Conservation (phyloP, 2,888 invertebrate species). For the Lamellibrachia columna region DNA sequence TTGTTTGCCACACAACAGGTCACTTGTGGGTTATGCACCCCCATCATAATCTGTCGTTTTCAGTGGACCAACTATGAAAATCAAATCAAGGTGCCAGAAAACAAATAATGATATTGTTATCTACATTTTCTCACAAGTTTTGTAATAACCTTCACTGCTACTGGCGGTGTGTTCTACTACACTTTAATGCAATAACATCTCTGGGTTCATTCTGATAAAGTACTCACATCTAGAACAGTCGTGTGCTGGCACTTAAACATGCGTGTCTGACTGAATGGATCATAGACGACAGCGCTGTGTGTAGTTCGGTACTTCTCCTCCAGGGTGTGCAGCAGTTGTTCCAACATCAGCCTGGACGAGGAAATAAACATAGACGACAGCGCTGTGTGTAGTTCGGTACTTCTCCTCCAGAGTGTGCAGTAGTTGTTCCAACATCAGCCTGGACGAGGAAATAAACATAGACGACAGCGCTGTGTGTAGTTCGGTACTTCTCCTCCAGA, state of each 20-base stretch:
- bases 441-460: slow-evolving; percentile 40
- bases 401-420: slow-evolving; percentile 43
- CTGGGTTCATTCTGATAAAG: not conserved
- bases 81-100: no score
- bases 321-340: slow-evolving; percentile 41
- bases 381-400: slow-evolving; percentile 43
- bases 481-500: slow-evolving; percentile 43
- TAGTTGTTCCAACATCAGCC: slow-evolving; percentile 43
- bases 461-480: slow-evolving; percentile 45
- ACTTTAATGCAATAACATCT: not conserved
- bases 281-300: slow-evolving; percentile 46
- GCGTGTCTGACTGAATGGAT: slow-evolving; percentile 41
- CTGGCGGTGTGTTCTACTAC: no score
- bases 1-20: no score
- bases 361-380: slow-evolving; percentile 41
- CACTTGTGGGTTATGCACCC: no score
- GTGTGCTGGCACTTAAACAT: slow-evolving; percentile 47
- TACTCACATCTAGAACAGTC: slow-evolving; percentile 47
- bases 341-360: slow-evolving; percentile 41
- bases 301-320: slow-evolving; percentile 42
- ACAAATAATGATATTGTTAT: no score
- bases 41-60: no score
- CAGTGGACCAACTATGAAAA: no score
- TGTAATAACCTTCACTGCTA: no score
- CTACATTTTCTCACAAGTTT: not conserved